Evolutionary conservation across 2,797 vertebrate species (phyloP).

Genomic region (Bovichtus diacanthus): DNA sequence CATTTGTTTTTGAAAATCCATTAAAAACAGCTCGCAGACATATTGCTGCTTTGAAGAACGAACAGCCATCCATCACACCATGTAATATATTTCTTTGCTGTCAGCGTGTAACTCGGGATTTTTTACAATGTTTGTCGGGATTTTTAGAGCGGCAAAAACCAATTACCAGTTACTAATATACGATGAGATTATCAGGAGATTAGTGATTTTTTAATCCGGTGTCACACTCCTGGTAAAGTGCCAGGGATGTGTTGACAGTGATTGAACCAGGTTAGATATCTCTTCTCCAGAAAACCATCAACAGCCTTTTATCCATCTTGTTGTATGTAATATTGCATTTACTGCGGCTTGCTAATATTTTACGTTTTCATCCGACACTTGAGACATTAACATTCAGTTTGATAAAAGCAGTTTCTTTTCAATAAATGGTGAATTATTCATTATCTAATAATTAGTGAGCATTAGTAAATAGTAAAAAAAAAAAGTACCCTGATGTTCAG

Average conservation of each 20-base stretch:
- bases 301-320: neutral
- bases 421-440: neutral
- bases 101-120: constrained; percentile 20
- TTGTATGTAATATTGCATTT: neutral
- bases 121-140: constrained; percentile 11
- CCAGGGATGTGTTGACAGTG: constrained; percentile 8
- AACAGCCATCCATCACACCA: constrained; percentile 58
- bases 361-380: neutral
- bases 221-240: constrained; percentile 38
- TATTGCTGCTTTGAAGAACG: constrained; percentile 24
- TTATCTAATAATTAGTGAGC: constrained; percentile 1
- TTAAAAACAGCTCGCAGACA: constrained; percentile 63
- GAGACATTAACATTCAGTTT: neutral
- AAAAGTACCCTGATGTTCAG: neutral
- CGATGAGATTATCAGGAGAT: constrained; percentile 55
- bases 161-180: constrained; percentile 32
- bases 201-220: constrained; percentile 44
- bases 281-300: constrained; percentile 6
- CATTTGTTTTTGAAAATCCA: constrained; percentile 67
- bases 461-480: neutral
- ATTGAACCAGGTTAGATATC: constrained; percentile 19
- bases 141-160: constrained; percentile 38
- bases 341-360: neutral
- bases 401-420: constrained; percentile 5
- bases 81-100: constrained; percentile 45